Evolutionary conservation across 2,113 vertebrate species (phyloP), one percentile per base, ranked within the genome.

Genomic region (Oncorhynchus masou): DNA sequence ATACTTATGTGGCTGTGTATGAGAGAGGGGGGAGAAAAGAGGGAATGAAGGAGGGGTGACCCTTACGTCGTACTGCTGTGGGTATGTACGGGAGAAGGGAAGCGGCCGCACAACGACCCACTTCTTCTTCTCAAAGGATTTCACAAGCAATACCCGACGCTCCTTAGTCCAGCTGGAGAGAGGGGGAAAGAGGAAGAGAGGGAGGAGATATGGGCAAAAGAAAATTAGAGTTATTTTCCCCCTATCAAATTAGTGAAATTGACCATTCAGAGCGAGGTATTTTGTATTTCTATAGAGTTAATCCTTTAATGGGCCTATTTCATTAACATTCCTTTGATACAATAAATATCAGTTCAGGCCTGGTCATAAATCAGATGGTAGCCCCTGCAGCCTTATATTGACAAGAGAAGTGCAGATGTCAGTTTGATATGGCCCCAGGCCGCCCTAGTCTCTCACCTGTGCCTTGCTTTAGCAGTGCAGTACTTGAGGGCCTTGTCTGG

Each of bases 401-500:
- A 54, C 51, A 15, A 54, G 16, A 54, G 3, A 16, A 19, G 51
- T 54, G 51, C 16, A 19, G 16, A 54, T 54, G 51, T 54, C 51
- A 15, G 16, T 54, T 54, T 54, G 12, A 15, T 54, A 19, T 54
- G 8, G 9, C 9, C 16, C 68, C 45, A n/a, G 12, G 69, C 24
- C 0, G 20, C 11, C 19, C 45, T 15, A 19, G 51, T 19, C 29
- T 27, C 84, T 83, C 75, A 99, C 98, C 98, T 97, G 88, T 99
- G 98, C 13, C 94, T 95, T 67, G 97, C 96, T 92, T 99, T 99
- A 85, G 98, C 97, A 2, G 95, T 97, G 92, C 98, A 99, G 89
- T 98, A 99, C 88, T 99, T 99, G 81, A 97, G 95, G 84, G 97
- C 96, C 85, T 98, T 98, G 94, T 99, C 97, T 0, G 96, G 96